These are phyloP conservation scores for Drosophila triauraria DNA, from an alignment of 1,140 invertebrate species.

Conservation along the genomic window DNA sequence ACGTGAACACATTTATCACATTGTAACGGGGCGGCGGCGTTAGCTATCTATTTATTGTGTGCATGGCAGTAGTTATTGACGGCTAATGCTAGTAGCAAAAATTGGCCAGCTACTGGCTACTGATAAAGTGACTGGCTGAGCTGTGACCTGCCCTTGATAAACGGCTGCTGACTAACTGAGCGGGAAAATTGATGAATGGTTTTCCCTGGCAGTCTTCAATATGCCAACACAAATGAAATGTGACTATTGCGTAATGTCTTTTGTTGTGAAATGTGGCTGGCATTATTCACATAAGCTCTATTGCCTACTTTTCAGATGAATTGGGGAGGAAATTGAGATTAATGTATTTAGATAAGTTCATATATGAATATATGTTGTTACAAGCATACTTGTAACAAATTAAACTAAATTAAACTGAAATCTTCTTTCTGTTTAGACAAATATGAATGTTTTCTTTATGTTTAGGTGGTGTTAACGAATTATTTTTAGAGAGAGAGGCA, in stretches of 20 bases:
- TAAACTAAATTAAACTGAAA: too few relatives aligned
- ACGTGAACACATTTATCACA: slow-evolving; percentile 54
- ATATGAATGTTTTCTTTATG: too few relatives aligned
- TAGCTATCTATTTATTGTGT: slow-evolving; percentile 44
- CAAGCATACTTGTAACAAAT: too few relatives aligned
- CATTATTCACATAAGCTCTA: slow-evolving; percentile 14
- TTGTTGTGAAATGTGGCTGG: slow-evolving; percentile 1
- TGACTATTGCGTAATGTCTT: slow-evolving; percentile 17
- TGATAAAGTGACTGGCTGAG: slow-evolving; percentile 50
- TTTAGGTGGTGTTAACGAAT: too few relatives aligned
- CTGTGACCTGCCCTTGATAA: slow-evolving; percentile 33
- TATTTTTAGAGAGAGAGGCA: too few relatives aligned
- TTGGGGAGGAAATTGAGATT: background rate
- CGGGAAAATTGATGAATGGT: slow-evolving; percentile 59
- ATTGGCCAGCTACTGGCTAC: slow-evolving; percentile 53
- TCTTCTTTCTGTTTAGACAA: too few relatives aligned
- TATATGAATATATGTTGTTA: too few relatives aligned
- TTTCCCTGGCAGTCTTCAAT: slow-evolving; percentile 24
- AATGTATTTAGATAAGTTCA: background rate
- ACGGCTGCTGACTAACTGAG: slow-evolving; percentile 14
- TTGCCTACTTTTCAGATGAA: slow-evolving; percentile 45
- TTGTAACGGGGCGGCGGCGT: slow-evolving; percentile 27
- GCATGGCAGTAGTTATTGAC: slow-evolving; percentile 63
- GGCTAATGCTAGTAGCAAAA: slow-evolving; percentile 54
- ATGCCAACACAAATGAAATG: slow-evolving; percentile 27